Conservation (phyloP, 2,797 vertebrate species). For the Orestias chungarensis region DNA sequence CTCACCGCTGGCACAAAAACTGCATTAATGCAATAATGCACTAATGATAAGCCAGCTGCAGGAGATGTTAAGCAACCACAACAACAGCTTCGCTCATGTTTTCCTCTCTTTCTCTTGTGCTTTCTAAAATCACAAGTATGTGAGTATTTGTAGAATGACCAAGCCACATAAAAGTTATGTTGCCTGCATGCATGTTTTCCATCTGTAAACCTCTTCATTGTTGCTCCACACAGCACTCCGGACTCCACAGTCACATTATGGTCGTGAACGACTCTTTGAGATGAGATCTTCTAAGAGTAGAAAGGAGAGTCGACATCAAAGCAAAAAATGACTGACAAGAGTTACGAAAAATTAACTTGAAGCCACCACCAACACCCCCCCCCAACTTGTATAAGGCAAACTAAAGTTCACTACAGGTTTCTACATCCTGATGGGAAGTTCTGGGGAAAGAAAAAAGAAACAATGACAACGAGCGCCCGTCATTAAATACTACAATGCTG, state of each 20-base stretch:
- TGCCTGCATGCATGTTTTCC: background rate
- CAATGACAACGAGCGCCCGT: no score
- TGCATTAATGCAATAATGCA: conserved; percentile 10
- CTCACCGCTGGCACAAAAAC: conserved; percentile 9
- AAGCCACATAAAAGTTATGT: background rate
- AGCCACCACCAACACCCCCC: no score
- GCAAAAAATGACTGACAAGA: background rate
- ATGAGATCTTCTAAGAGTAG: background rate
- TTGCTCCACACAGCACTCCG: background rate
- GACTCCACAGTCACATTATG: background rate
- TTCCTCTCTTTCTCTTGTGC: background rate
- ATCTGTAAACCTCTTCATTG: background rate
- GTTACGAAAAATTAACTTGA: background rate
- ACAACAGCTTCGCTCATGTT: background rate
- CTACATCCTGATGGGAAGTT: no score
- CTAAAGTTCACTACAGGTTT: background rate
- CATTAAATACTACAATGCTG: no score
- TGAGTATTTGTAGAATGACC: conserved; percentile 17
- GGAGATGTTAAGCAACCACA: conserved; percentile 8
- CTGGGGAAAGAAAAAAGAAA: no score
- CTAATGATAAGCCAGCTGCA: conserved; percentile 7
- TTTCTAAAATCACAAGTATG: conserved; percentile 3
- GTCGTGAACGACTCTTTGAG: background rate
- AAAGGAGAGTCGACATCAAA: background rate
- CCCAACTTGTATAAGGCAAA: background rate